Evolutionary conservation across 1,140 invertebrate species (phyloP).

Genomic region (Adelges cooleyi): DNA sequence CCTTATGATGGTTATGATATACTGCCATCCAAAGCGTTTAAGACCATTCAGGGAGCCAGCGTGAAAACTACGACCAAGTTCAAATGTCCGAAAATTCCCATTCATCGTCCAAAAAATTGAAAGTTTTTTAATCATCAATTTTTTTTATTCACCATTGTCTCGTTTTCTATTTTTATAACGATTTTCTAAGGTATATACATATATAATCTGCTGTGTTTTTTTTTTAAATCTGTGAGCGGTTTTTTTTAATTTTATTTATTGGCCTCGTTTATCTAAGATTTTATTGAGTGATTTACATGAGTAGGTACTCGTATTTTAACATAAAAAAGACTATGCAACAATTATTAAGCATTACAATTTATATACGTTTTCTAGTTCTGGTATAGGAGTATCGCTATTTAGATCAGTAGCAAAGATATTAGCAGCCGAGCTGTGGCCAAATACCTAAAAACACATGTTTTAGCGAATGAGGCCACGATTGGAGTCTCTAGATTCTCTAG

Average conservation of each 20-base stretch:
- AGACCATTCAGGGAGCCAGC: not conserved
- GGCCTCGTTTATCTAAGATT: not conserved
- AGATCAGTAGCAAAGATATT: too few species aligned
- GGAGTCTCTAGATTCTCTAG: too few species aligned
- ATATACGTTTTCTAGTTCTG: too few species aligned
- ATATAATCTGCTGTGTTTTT: not conserved
- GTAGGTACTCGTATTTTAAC: too few species aligned
- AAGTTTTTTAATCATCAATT: not conserved
- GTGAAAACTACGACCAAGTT: not conserved
- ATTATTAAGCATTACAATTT: too few species aligned
- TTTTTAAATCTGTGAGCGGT: slow-evolving; percentile 20
- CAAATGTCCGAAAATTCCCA: slow-evolving; percentile 15
- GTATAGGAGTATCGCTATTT: too few species aligned
- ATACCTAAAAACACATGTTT: too few species aligned
- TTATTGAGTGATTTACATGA: too few species aligned
- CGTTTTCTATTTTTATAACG: not conserved
- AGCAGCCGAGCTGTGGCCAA: too few species aligned
- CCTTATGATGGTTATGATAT: slow-evolving; percentile 8
- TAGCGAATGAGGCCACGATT: too few species aligned
- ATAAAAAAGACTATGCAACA: too few species aligned
- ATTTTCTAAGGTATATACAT: slow-evolving; percentile 5
- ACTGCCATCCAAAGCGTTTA: slow-evolving; percentile 20
- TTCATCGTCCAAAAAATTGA: not conserved
- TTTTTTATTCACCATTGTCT: not conserved
- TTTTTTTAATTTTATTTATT: not conserved